These are phyloP conservation scores for Sebastes hubbsi DNA, from an alignment of 2,797 vertebrate species.

Conservation along the genomic window DNA sequence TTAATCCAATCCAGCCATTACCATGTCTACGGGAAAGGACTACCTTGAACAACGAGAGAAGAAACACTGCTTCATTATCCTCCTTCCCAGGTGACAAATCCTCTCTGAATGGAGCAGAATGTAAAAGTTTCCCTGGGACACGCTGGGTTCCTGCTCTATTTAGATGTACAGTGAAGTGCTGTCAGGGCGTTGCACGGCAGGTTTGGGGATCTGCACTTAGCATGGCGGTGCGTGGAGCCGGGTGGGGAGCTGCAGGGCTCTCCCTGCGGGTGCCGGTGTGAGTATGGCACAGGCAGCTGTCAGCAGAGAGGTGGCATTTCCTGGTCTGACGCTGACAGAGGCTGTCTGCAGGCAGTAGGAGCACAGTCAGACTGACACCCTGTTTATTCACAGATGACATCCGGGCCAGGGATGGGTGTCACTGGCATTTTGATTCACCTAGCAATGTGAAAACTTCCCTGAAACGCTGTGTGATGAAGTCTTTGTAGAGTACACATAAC, in stretches of 20 bases:
- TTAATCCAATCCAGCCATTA: constrained; percentile 77
- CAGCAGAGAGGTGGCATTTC: constrained; percentile 93
- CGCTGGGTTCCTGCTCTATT: constrained; percentile 71
- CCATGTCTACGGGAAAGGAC: constrained; percentile 61
- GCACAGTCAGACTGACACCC: constrained; percentile 94
- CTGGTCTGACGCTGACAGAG: constrained; percentile 93
- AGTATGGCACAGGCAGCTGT: constrained; percentile 93
- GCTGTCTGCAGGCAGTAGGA: constrained; percentile 92
- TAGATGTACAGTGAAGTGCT: constrained; percentile 76
- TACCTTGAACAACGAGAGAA: constrained; percentile 63
- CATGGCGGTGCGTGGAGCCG: constrained; percentile 75
- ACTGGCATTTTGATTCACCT: constrained; percentile 90
- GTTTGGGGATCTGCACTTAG: constrained; percentile 70
- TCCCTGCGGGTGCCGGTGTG: constrained; percentile 77
- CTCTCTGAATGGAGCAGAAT: constrained; percentile 77
- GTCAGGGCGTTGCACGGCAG: constrained; percentile 56
- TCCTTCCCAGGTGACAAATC: constrained; percentile 77
- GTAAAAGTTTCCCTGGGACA: constrained; percentile 78
- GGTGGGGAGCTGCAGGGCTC: constrained; percentile 86
- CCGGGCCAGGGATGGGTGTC: constrained; percentile 90
- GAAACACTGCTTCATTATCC: constrained; percentile 75
- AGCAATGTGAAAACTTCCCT: constrained; percentile 82
- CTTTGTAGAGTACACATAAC: constrained; percentile 85
- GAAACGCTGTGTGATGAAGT: constrained; percentile 86
- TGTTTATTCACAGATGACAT: constrained; percentile 96